These are phyloP conservation scores for Apis laboriosa DNA, from an alignment of 1,140 invertebrate genomes.

Conservation along the genomic window DNA sequence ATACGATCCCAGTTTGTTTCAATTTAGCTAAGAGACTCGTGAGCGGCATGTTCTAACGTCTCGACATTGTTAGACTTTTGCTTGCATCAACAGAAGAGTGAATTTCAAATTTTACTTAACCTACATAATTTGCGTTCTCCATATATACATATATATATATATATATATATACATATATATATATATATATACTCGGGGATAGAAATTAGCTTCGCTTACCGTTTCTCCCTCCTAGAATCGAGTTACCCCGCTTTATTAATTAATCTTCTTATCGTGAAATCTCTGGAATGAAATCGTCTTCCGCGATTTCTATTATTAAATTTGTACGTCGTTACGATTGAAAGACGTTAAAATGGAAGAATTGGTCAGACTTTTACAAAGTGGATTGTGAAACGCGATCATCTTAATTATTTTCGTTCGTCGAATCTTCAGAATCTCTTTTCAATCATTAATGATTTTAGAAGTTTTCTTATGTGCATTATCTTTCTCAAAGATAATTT, in stretches of 20 bases:
- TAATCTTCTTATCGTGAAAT: not conserved
- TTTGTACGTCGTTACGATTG: not conserved
- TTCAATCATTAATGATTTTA: too few relatives aligned
- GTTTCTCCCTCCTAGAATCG: not conserved
- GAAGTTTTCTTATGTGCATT: too few relatives aligned
- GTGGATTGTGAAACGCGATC: too few relatives aligned
- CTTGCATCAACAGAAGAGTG: not conserved
- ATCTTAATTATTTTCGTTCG: too few relatives aligned
- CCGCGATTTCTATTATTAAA: not conserved
- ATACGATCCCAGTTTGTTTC: not conserved
- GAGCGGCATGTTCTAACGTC: not conserved
- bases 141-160: not conserved
- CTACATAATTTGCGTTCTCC: not conserved
- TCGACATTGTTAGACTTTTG: not conserved
- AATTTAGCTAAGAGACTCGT: slow-evolving; percentile 1
- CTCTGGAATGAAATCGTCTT: not conserved
- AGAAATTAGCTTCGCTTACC: not conserved
- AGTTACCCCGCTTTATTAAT: not conserved
- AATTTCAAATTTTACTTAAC: slow-evolving; percentile 1
- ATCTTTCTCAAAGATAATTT: too few relatives aligned
- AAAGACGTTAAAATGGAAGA: not conserved
- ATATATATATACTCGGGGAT: too few relatives aligned
- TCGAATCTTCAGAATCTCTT: too few relatives aligned
- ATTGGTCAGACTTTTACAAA: not conserved
- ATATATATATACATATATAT: too few relatives aligned